Percentiles rank a stretch among this genome's conserved stretches.
Evolutionary conservation across 1,140 invertebrate genomes (phyloP).

Genomic region (Neodiprion pinetum): DNA sequence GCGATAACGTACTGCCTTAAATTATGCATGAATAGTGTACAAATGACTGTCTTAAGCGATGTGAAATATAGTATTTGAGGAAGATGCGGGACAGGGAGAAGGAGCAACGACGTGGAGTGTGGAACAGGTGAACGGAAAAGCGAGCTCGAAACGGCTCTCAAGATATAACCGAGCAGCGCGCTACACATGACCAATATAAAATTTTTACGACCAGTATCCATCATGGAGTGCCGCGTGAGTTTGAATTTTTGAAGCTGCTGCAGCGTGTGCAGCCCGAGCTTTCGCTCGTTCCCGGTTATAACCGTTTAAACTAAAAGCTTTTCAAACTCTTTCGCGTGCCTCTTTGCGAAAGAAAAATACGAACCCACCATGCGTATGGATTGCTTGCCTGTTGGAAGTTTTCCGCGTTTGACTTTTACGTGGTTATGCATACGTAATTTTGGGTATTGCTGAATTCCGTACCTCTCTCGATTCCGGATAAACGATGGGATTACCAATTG

Average conservation of each 20-base stretch:
- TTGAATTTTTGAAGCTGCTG: background rate
- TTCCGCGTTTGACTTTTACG: background rate
- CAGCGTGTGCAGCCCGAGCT: background rate
- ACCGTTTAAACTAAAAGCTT: background rate
- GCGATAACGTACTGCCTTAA: too few relatives aligned
- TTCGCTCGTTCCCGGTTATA: background rate
- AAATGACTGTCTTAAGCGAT: too few relatives aligned
- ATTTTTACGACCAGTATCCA: constrained; percentile 1
- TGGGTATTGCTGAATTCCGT: background rate
- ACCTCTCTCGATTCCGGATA: background rate
- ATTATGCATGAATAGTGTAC: too few relatives aligned
- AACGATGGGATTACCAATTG: background rate
- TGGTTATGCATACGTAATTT: background rate
- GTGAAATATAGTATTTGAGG: too few relatives aligned
- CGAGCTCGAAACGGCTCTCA: too few relatives aligned
- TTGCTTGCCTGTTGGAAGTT: background rate
- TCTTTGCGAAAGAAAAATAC: background rate
- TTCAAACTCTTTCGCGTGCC: background rate
- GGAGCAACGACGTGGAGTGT: too few relatives aligned
- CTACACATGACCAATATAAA: background rate
- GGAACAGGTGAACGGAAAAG: too few relatives aligned
- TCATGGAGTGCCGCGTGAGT: background rate
- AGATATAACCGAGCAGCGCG: background rate
- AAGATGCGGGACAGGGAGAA: too few relatives aligned
- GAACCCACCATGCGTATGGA: too few relatives aligned